These are phyloP conservation scores for Caerostris darwini DNA, from an alignment of 1,140 invertebrate genomes.

Conservation along the genomic window DNA sequence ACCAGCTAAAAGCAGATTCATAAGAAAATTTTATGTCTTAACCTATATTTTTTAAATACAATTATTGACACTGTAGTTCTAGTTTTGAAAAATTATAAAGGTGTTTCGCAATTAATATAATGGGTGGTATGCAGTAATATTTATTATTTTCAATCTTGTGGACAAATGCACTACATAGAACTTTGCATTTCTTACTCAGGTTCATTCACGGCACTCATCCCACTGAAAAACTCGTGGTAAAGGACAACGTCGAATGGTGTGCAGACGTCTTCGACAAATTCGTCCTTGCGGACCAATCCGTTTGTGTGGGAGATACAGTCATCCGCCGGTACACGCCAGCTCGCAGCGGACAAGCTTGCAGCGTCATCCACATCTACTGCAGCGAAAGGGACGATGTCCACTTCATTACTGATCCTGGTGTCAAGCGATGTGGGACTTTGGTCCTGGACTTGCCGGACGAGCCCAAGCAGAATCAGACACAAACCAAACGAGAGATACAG, in stretches of 20 bases:
- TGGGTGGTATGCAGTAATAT: too few species aligned
- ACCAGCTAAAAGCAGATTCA: too few species aligned
- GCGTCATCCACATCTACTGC: constrained; percentile 85
- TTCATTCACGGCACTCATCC: constrained; percentile 84
- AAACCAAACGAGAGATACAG: constrained; percentile 82
- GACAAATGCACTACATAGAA: not conserved
- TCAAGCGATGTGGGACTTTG: constrained; percentile 84
- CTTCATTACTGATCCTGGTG: constrained; percentile 84
- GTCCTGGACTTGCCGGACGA: constrained; percentile 82
- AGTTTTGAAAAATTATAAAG: too few species aligned
- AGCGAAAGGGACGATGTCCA: constrained; percentile 81
- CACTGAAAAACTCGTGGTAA: constrained; percentile 82
- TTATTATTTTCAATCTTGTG: too few species aligned
- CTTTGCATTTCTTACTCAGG: constrained; percentile 44
- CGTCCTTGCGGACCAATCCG: constrained; percentile 83
- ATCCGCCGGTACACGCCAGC: constrained; percentile 85
- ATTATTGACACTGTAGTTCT: too few species aligned
- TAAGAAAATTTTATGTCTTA: too few species aligned
- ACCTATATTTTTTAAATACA: too few species aligned
- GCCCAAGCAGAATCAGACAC: not conserved
- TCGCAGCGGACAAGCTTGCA: constrained; percentile 82
- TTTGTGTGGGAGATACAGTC: constrained; percentile 84
- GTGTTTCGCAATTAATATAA: too few species aligned
- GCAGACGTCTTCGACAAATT: constrained; percentile 85
- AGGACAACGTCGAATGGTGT: constrained; percentile 84